Conservation (phyloP, 1,140 invertebrate species). For the Scaptomyza graminum region DNA sequence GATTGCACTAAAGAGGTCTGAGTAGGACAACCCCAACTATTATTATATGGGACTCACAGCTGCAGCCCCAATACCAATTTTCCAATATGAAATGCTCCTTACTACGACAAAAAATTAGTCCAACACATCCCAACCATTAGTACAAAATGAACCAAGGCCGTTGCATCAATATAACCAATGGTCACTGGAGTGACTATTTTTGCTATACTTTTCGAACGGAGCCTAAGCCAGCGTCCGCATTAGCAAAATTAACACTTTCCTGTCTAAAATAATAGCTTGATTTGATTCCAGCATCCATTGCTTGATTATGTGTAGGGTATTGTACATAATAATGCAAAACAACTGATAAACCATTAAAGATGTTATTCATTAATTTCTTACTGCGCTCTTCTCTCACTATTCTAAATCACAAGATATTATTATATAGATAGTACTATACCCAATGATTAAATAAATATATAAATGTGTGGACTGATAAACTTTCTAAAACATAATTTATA, state of each 20-base stretch:
- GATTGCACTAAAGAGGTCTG: not conserved
- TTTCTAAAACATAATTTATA: too few relatives aligned
- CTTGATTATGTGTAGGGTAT: too few relatives aligned
- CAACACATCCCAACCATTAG: not conserved
- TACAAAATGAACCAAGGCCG: not conserved
- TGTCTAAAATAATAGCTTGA: too few relatives aligned
- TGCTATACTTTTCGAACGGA: not conserved
- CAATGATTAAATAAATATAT: too few relatives aligned
- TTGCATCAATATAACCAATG: not conserved
- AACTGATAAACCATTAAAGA: too few relatives aligned
- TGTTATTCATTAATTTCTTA: too few relatives aligned
- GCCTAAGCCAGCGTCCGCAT: conserved; percentile 21
- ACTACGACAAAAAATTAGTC: not conserved
- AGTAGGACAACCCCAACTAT: conserved; percentile 5
- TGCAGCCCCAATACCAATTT: not conserved
- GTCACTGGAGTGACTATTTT: conserved; percentile 8
- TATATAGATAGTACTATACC: too few relatives aligned
- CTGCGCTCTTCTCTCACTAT: too few relatives aligned
- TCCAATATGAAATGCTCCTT: not conserved
- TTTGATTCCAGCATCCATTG: too few relatives aligned
- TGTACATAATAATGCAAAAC: too few relatives aligned
- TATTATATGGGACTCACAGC: not conserved
- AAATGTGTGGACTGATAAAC: too few relatives aligned
- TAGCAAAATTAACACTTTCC: conserved; percentile 32
- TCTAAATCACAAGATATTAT: too few relatives aligned